phyloP scores from a whole-genome alignment of 2,888 invertebrate genomes.

The Amphipyra tragopoginis region DNA sequence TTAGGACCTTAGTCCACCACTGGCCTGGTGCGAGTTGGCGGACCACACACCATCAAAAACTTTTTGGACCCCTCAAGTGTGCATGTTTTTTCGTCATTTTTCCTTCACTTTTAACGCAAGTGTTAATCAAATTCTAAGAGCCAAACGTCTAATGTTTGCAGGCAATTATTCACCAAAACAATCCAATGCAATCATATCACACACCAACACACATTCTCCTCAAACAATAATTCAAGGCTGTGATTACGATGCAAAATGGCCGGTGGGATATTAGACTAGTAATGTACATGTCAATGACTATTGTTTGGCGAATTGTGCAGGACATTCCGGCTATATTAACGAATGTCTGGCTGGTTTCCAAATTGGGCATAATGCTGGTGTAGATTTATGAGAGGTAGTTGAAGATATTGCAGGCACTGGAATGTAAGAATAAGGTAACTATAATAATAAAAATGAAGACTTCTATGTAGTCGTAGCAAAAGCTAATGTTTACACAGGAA shows the following conservation, averaged over 20 bases:
- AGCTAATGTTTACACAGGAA: no score
- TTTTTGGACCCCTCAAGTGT: no score
- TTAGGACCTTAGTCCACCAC: no score
- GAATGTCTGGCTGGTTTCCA: slow-evolving; percentile 63
- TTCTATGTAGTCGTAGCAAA: no score
- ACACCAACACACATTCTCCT: slow-evolving; percentile 12
- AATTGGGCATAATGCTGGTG: slow-evolving; percentile 30
- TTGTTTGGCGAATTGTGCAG: slow-evolving; percentile 47
- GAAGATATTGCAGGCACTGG: slow-evolving; percentile 16
- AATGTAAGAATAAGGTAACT: background rate
- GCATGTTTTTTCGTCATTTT: no score
- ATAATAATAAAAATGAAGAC: no score
- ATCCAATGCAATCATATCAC: slow-evolving; percentile 20
- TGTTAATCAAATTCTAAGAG: no score
- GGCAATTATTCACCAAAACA: slow-evolving; percentile 22
- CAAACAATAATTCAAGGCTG: slow-evolving; percentile 48
- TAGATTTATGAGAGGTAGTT: slow-evolving; percentile 28
- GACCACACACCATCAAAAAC: no score
- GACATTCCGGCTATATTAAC: slow-evolving; percentile 59
- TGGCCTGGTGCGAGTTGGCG: no score
- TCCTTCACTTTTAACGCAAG: no score
- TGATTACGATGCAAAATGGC: slow-evolving; percentile 51
- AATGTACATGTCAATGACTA: slow-evolving; percentile 46
- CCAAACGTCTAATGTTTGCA: no score
- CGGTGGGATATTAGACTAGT: slow-evolving; percentile 42